Percentiles rank a stretch among this genome's conserved stretches.
Evolutionary conservation across 2,888 invertebrate genomes (phyloP).

Genomic region (Platerodrilus igneus): DNA sequence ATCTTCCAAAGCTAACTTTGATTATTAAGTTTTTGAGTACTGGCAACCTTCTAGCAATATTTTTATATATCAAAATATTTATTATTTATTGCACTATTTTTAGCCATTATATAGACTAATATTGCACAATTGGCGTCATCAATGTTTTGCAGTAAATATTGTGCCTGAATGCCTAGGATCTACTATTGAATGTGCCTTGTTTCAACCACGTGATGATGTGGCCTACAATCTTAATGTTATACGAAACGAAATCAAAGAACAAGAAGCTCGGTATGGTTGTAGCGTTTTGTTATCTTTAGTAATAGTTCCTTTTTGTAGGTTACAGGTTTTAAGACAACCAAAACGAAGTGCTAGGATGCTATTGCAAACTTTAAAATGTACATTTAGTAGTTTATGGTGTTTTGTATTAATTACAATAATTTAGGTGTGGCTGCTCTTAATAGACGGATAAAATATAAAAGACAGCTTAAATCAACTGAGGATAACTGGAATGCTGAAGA

Average conservation of each 20-base stretch:
- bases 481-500: no score
- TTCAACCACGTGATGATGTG: slow-evolving; percentile 31
- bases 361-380: slow-evolving; percentile 35
- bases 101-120: slow-evolving; percentile 32
- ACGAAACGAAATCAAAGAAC: slow-evolving; percentile 30
- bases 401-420: slow-evolving; percentile 11
- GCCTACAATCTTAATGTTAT: slow-evolving; percentile 31
- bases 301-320: slow-evolving; percentile 17
- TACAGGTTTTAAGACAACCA: slow-evolving; percentile 29
- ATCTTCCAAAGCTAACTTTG: no score
- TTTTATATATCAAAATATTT: slow-evolving; percentile 2
- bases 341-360: slow-evolving; percentile 29
- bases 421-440: slow-evolving; percentile 33
- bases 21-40: no score
- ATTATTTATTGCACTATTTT: slow-evolving; percentile 10
- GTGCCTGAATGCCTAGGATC: slow-evolving; percentile 28
- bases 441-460: slow-evolving; percentile 30
- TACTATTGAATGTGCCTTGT: slow-evolving; percentile 31
- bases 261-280: slow-evolving; percentile 27
- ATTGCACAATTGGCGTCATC: slow-evolving; percentile 31
- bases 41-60: no score
- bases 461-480: slow-evolving; percentile 23
- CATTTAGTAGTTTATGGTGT: slow-evolving; percentile 5
- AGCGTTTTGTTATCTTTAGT: slow-evolving; percentile 2
- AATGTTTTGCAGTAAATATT: slow-evolving; percentile 8